These are phyloP conservation scores for Epinotia nisella DNA, from an alignment of 2,888 invertebrate genomes.

Conservation along the genomic window DNA sequence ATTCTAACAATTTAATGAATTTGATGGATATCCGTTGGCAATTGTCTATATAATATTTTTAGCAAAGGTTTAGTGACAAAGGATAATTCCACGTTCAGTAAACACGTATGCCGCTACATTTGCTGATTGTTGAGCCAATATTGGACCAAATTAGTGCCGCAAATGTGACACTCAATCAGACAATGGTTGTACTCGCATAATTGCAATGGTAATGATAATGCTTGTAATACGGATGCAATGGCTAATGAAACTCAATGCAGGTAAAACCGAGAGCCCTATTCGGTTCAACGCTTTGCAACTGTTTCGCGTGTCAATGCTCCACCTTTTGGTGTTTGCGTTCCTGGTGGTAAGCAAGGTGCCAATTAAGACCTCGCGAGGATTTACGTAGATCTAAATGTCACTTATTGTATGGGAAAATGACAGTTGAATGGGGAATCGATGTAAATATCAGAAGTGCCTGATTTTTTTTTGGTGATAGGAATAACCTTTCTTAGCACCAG, in stretches of 20 bases:
- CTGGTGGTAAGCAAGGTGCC: too few relatives aligned
- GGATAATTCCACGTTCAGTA: conserved; percentile 8
- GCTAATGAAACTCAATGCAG: conserved; percentile 3
- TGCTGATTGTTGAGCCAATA: conserved; percentile 37
- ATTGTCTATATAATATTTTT: background rate
- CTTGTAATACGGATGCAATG: conserved; percentile 6
- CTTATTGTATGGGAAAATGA: too few relatives aligned
- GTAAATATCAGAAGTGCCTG: too few relatives aligned
- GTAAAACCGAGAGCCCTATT: background rate
- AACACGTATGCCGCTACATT: conserved; percentile 19
- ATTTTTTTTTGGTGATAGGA: too few relatives aligned
- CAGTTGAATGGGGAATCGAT: too few relatives aligned
- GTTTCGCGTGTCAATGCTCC: too few relatives aligned
- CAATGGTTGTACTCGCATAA: conserved; percentile 31
- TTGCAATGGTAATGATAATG: conserved; percentile 27
- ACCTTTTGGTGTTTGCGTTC: too few relatives aligned
- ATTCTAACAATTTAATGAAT: background rate
- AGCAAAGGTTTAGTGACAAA: background rate
- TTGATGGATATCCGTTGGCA: background rate
- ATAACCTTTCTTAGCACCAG: too few relatives aligned
- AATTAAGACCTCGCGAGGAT: too few relatives aligned
- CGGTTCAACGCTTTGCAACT: too few relatives aligned
- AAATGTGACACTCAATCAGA: conserved; percentile 32
- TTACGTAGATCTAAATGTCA: too few relatives aligned
- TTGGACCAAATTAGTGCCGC: conserved; percentile 39